Percentiles rank a stretch among this genome's conserved stretches.
Evolutionary conservation across 2,113 vertebrate species (phyloP).

Genomic region (Halcyon senegalensis): DNA sequence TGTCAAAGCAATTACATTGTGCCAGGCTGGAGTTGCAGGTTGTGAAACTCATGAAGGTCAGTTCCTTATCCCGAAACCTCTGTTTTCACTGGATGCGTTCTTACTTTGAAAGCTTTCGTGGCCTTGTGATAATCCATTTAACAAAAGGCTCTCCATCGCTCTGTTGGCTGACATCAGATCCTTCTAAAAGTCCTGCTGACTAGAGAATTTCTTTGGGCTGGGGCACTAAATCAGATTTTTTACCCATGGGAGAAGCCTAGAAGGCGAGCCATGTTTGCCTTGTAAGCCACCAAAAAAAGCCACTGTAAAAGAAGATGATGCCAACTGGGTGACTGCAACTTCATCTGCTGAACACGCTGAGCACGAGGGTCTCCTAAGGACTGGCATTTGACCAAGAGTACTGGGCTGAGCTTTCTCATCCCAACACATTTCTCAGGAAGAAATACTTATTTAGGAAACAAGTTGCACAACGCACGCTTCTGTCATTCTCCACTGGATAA

Average conservation of each 20-base stretch:
- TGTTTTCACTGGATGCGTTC: background rate
- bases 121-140: background rate
- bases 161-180: background rate
- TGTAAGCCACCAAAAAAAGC: background rate
- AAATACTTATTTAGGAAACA: background rate
- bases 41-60: slow-evolving; percentile 25
- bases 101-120: background rate
- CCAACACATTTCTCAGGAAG: background rate
- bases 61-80: background rate
- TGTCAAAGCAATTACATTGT: background rate
- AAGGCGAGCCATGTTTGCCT: background rate
- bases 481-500: background rate
- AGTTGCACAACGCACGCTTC: background rate
- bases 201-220: background rate
- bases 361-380: background rate
- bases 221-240: background rate
- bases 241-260: background rate
- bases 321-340: background rate
- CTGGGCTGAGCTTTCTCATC: background rate
- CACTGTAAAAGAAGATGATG: background rate
- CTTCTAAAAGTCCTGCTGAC: background rate
- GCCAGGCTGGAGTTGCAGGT: background rate
- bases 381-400: background rate
- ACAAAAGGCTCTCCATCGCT: background rate
- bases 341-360: background rate